These are phyloP conservation scores for Phenganax stokvisi DNA, from an alignment of 92 coral and sea anemone genomes.

Conservation along the genomic window DNA sequence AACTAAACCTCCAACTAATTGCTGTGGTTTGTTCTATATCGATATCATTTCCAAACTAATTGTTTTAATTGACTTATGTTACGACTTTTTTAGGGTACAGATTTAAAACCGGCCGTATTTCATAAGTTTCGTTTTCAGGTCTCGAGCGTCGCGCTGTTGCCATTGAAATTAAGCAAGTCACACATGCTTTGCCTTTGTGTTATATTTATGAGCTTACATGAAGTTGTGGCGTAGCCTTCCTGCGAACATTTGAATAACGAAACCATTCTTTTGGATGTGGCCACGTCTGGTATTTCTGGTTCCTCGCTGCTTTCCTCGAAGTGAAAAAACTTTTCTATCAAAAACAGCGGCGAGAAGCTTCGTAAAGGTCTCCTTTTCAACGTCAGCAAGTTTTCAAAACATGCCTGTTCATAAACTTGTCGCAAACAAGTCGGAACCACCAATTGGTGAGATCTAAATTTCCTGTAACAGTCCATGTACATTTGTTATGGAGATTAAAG, in stretches of 20 bases:
- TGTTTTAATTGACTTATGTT: no score
- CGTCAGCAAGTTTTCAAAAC: neutral
- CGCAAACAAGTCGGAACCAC: slow-evolving; percentile 63
- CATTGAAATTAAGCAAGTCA: no score
- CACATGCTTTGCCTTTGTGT: no score
- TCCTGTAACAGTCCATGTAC: neutral
- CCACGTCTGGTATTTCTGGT: slow-evolving; percentile 9
- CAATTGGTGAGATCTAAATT: slow-evolving; percentile 66
- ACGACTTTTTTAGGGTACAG: no score
- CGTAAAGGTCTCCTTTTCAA: neutral
- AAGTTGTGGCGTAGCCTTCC: neutral
- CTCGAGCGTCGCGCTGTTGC: no score
- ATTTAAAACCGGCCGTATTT: no score
- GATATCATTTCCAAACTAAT: no score
- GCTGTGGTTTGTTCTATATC: no score
- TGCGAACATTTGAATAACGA: neutral
- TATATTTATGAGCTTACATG: no score
- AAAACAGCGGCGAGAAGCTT: neutral
- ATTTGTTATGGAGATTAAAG: neutral
- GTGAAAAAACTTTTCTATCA: neutral
- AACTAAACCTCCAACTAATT: no score
- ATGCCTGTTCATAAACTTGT: slow-evolving; percentile 66
- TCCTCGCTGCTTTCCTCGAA: neutral
- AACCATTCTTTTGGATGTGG: slow-evolving; percentile 33
- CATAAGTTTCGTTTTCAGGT: no score